Percentiles rank a stretch among this genome's conserved stretches.
Evolutionary conservation across 2,797 vertebrate species (phyloP).

Genomic region (Podarcis siculus): DNA sequence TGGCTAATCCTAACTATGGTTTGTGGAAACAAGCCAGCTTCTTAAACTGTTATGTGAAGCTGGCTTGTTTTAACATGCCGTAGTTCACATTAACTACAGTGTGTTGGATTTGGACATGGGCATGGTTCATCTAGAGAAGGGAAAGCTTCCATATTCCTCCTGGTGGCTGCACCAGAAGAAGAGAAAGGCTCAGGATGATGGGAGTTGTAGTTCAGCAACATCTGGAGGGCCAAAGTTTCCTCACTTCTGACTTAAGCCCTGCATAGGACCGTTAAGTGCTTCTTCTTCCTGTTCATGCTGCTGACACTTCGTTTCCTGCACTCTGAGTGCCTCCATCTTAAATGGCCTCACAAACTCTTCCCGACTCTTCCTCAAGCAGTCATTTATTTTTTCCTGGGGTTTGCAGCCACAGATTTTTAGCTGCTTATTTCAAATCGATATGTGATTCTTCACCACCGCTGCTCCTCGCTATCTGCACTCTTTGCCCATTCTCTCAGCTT

Average conservation of each 20-base stretch:
- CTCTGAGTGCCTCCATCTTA: background rate
- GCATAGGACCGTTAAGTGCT: too few species aligned
- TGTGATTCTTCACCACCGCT: background rate
- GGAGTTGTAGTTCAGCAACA: background rate
- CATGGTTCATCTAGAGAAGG: too few species aligned
- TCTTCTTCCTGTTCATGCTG: background rate
- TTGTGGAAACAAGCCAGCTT: background rate
- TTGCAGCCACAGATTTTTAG: background rate
- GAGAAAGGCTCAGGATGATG: background rate
- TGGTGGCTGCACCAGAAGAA: too few species aligned
- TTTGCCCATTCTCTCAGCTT: background rate
- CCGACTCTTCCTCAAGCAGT: background rate
- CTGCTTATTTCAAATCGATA: background rate
- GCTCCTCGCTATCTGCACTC: background rate
- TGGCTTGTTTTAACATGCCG: too few species aligned
- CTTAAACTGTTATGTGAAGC: background rate
- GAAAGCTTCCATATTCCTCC: too few species aligned
- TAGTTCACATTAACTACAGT: too few species aligned
- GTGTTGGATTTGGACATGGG: too few species aligned
- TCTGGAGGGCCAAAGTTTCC: background rate
- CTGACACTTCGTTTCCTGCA: background rate
- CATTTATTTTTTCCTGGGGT: background rate
- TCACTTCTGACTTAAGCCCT: background rate
- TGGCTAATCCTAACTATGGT: too few species aligned
- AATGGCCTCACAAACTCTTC: background rate